phyloP scores from a whole-genome alignment of 2,888 invertebrate genomes.

The Liposcelis brunnea region DNA sequence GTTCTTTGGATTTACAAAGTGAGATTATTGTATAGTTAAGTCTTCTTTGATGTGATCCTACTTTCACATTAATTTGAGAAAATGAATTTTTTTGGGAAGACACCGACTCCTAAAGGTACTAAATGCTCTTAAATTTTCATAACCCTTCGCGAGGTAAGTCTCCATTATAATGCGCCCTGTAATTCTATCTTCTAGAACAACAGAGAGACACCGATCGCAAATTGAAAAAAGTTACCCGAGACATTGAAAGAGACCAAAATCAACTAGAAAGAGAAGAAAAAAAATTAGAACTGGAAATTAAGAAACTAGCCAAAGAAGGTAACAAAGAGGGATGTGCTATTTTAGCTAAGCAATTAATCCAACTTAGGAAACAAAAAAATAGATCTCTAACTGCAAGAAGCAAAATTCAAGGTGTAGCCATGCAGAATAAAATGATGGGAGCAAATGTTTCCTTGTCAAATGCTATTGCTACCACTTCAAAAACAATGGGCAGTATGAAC shows the following conservation, averaged over 20 bases:
- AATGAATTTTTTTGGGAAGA: constrained; percentile 14
- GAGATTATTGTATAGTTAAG: no score
- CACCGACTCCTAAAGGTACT: constrained; percentile 17
- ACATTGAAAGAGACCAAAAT: constrained; percentile 64
- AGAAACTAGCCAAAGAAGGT: constrained; percentile 72
- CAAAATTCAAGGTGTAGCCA: constrained; percentile 50
- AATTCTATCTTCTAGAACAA: constrained; percentile 68
- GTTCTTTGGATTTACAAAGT: no score
- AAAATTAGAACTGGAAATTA: constrained; percentile 76
- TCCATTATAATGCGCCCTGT: no score
- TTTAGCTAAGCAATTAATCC: constrained; percentile 76
- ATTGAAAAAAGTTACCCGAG: constrained; percentile 61
- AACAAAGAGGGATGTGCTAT: constrained; percentile 68
- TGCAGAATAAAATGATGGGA: constrained; percentile 78
- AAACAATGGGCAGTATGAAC: constrained; percentile 80
- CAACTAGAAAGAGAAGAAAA: constrained; percentile 78
- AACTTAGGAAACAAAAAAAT: constrained; percentile 72
- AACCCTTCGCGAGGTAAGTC: no score
- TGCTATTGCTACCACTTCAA: constrained; percentile 75
- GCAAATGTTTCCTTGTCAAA: constrained; percentile 74
- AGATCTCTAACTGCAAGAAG: constrained; percentile 24
- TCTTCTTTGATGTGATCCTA: no score
- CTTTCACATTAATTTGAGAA: no score
- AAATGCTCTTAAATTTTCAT: no score
- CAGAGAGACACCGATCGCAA: constrained; percentile 67